phyloP scores from a whole-genome alignment of 2,888 invertebrate species.

The Brachylomia viminalis region DNA sequence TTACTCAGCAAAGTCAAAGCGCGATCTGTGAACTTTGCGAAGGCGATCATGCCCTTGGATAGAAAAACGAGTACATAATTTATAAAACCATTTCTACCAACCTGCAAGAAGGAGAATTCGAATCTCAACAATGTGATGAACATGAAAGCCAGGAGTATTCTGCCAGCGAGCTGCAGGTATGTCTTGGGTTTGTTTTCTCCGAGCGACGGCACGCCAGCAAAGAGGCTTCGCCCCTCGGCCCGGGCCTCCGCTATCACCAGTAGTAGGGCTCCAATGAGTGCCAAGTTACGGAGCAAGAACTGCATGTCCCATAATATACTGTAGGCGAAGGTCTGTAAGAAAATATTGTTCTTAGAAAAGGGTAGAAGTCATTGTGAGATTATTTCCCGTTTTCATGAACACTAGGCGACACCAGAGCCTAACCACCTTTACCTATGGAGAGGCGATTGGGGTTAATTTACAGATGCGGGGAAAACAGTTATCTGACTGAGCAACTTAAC shows the following conservation, averaged over 20 bases:
- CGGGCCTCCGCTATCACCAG: slow-evolving; percentile 98
- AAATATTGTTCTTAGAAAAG: not conserved
- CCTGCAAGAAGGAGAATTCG: slow-evolving; percentile 97
- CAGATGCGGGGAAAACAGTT: no score
- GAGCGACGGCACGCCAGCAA: slow-evolving; percentile 98
- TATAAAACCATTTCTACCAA: slow-evolving; percentile 74
- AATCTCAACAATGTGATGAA: slow-evolving; percentile 98
- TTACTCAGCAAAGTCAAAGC: no score
- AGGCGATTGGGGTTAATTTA: no score
- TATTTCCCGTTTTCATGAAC: no score
- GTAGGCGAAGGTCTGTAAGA: slow-evolving; percentile 96
- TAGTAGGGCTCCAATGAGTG: slow-evolving; percentile 98
- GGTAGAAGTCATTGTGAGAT: no score
- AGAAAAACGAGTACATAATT: not conserved
- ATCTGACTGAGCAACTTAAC: not conserved
- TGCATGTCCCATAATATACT: slow-evolving; percentile 99
- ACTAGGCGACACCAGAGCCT: no score
- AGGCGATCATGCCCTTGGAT: not conserved
- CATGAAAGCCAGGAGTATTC: slow-evolving; percentile 99
- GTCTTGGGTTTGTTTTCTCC: slow-evolving; percentile 99
- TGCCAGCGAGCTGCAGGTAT: slow-evolving; percentile 98
- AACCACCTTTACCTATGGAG: no score
- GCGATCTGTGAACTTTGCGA: not conserved
- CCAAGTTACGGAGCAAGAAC: slow-evolving; percentile 98
- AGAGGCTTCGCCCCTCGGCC: slow-evolving; percentile 97